Percentiles rank a stretch among this genome's conserved stretches.
Conservation (phyloP, 2,113 vertebrate genomes). For the Cephalophus harveyi region DNA sequence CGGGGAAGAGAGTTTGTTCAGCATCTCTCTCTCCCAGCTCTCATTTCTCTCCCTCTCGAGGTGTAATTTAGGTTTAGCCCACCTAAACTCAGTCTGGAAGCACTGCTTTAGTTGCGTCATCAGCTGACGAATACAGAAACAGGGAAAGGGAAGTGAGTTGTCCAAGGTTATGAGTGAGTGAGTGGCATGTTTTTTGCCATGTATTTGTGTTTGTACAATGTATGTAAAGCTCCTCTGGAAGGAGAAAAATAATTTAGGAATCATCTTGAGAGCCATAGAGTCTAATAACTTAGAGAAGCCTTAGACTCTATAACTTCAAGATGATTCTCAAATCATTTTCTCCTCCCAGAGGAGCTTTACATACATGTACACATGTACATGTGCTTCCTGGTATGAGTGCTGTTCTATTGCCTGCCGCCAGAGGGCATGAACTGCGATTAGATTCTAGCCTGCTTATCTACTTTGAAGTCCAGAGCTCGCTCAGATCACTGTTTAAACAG, state of each 20-base stretch:
- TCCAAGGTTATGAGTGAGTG: neutral
- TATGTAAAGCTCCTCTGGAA: neutral
- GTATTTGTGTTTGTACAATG: neutral
- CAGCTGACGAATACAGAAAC: neutral
- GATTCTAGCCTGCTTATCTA: neutral
- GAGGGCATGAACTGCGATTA: constrained; percentile 41
- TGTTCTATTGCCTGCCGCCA: constrained; percentile 55
- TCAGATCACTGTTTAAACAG: neutral
- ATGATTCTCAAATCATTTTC: neutral
- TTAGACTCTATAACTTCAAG: neutral
- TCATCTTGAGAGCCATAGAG: neutral
- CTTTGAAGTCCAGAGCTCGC: neutral
- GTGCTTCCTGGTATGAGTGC: neutral
- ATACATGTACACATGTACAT: neutral
- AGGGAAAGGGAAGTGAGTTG: neutral
- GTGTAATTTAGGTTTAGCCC: neutral
- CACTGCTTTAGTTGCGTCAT: neutral
- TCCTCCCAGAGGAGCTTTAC: neutral
- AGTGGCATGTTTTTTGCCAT: neutral
- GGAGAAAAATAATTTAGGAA: neutral
- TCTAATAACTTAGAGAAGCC: neutral
- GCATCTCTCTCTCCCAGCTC: neutral
- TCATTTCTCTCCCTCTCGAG: neutral
- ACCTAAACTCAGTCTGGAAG: neutral
- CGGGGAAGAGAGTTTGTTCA: neutral